Percentiles rank a stretch among this genome's conserved stretches.
These are phyloP conservation scores for Pandemis cinnamomeana DNA, from an alignment of 2,888 invertebrate genomes.

Conservation along the genomic window DNA sequence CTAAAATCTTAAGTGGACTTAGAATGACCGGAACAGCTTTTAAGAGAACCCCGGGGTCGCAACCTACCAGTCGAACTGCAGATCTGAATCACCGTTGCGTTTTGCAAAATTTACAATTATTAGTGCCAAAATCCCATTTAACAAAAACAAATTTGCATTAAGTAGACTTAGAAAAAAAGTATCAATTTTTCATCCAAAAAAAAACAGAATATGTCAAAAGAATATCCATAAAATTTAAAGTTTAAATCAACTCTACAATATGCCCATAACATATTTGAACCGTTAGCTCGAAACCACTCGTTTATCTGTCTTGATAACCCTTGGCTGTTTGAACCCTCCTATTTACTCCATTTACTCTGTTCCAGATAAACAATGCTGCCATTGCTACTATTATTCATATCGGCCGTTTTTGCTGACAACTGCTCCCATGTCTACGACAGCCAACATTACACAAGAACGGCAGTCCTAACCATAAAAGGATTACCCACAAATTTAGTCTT, in stretches of 20 bases:
- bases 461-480: constrained; percentile 71
- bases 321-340: constrained; percentile 17
- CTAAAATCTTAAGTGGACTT: too few relatives aligned
- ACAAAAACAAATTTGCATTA: too few relatives aligned
- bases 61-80: too few relatives aligned
- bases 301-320: constrained; percentile 24
- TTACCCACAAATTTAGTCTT: constrained; percentile 73
- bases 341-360: constrained; percentile 26
- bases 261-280: constrained; percentile 16
- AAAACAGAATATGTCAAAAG: too few relatives aligned
- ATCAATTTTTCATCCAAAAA: too few relatives aligned
- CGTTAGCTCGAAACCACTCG: constrained; percentile 47
- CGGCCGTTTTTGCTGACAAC: constrained; percentile 61
- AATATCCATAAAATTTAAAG: too few relatives aligned
- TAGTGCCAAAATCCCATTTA: too few relatives aligned
- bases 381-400: constrained; percentile 57
- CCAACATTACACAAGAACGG: constrained; percentile 58
- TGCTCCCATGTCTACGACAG: constrained; percentile 65
- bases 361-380: constrained; percentile 58
- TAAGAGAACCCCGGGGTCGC: too few relatives aligned
- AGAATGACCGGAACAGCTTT: too few relatives aligned
- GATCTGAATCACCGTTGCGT: too few relatives aligned
- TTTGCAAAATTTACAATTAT: too few relatives aligned
- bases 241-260: not conserved
- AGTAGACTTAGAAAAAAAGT: too few relatives aligned